Evolutionary conservation across 2,113 vertebrate genomes (phyloP).

Genomic region (Austrofundulus limnaeus): DNA sequence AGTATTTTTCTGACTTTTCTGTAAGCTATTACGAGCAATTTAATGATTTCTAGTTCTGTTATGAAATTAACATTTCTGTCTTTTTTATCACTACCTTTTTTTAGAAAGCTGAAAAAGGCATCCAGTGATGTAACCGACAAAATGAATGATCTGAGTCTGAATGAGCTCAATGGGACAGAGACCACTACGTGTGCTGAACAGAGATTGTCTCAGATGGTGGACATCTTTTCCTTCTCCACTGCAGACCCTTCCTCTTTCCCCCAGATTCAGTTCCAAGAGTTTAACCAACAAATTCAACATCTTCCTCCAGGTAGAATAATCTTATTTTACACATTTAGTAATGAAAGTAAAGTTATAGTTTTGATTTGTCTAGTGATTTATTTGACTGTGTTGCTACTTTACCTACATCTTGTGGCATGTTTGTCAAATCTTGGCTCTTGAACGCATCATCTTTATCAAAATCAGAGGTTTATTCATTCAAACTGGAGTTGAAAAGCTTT

Average conservation of each 20-base stretch:
- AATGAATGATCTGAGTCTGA: conserved; percentile 78
- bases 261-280: conserved; percentile 65
- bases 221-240: conserved; percentile 81
- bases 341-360: too few relatives aligned
- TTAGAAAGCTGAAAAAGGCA: conserved; percentile 84
- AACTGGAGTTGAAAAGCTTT: too few relatives aligned
- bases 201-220: conserved; percentile 76
- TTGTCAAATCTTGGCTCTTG: not conserved
- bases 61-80: too few relatives aligned
- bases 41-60: not conserved
- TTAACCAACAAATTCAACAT: conserved; percentile 75
- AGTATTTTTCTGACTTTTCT: not conserved
- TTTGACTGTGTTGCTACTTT: not conserved
- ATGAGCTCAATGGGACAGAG: conserved; percentile 40
- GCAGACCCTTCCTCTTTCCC: conserved; percentile 62
- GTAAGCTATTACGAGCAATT: not conserved
- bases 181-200: conserved; percentile 19
- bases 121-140: conserved; percentile 69
- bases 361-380: not conserved
- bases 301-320: conserved; percentile 86
- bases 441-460: too few relatives aligned
- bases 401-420: not conserved
- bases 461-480: too few relatives aligned
- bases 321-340: too few relatives aligned
- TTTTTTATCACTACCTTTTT: not conserved